Base-by-base conservation (phyloP, 1,140 invertebrate species). In the Atta cephalotes region DNA sequence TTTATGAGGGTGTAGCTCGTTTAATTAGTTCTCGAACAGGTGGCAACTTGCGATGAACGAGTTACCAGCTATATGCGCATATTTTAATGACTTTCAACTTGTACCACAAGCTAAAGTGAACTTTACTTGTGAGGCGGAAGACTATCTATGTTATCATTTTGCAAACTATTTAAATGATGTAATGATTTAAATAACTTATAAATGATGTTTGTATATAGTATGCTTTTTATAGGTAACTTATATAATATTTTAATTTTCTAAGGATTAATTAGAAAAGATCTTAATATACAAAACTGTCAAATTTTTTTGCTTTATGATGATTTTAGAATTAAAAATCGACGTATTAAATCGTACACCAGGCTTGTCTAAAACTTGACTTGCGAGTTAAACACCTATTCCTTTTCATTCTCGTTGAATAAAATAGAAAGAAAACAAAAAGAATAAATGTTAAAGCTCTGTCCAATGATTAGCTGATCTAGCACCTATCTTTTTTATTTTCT, bases 11-110 rank as follows among this genome's bases (percentile, higher is more conserved):
- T 53, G 25, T 45, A 25, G 53, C 35, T 60, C 18, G 56, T 74
- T 82, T 74, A 74, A 82, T 82, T 74, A 82, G 80, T 82, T 82
- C 39, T 74, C 25, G 70, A 72, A n/a, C 35, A 82, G 21, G 79
- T 82, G 79, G 79, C 35, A 82, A 74, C 68, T 82, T 82, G 68
- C 39, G 80, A 53, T n/a, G 53, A 49, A 35, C 9, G 56, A 9
- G 39, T 74, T 74, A 60, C 56, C 39, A 49, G 25, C 35, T 82
- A 62, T 74, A 74, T 62, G 35, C 53, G 39, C 18, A 56, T 62
- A 74, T 74, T 82, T 82, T 82, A 82, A 82, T 82, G 68, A 62
- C 68, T 82, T 72, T 60, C 51, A 72, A 58, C 68, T 60, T 25
- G 12, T 62, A 49, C 35, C 31, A 31, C 25, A 74, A 60, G 28